Conservation (phyloP, 2,797 vertebrate species). For the Pipistrellus nathusii region DNA sequence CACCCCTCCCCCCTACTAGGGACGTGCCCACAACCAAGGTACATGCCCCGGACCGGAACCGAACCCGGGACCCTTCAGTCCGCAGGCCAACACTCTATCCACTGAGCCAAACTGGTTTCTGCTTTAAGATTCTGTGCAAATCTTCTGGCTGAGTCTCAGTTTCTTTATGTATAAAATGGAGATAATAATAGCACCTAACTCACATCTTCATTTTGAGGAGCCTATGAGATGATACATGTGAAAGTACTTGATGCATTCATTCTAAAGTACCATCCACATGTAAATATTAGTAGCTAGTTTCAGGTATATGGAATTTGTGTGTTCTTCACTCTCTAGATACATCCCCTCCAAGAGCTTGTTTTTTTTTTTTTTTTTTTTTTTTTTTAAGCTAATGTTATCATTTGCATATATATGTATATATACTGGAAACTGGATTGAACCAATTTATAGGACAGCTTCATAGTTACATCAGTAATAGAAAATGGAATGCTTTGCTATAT, state of each 20-base stretch:
- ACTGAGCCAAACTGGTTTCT: too few species aligned
- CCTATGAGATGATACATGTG: not conserved
- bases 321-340: not conserved
- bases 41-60: too few species aligned
- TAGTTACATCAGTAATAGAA: not conserved
- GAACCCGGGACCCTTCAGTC: too few species aligned
- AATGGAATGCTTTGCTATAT: not conserved
- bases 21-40: too few species aligned
- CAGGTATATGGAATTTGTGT: not conserved
- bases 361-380: not conserved
- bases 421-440: not conserved
- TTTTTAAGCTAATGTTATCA: not conserved
- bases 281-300: slow-evolving; percentile 23
- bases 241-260: slow-evolving; percentile 31
- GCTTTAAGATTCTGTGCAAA: not conserved
- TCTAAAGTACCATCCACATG: slow-evolving; percentile 10
- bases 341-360: slow-evolving; percentile 16
- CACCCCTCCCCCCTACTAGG: too few species aligned
- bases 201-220: not conserved
- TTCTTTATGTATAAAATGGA: slow-evolving; percentile 18
- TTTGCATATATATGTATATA: slow-evolving; percentile 12
- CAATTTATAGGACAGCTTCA: slow-evolving; percentile 41
- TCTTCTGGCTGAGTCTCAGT: not conserved
- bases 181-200: slow-evolving; percentile 31
- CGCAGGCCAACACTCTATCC: too few species aligned